Conservation (phyloP, 2,797 vertebrate species). For the Falco cherrug region DNA sequence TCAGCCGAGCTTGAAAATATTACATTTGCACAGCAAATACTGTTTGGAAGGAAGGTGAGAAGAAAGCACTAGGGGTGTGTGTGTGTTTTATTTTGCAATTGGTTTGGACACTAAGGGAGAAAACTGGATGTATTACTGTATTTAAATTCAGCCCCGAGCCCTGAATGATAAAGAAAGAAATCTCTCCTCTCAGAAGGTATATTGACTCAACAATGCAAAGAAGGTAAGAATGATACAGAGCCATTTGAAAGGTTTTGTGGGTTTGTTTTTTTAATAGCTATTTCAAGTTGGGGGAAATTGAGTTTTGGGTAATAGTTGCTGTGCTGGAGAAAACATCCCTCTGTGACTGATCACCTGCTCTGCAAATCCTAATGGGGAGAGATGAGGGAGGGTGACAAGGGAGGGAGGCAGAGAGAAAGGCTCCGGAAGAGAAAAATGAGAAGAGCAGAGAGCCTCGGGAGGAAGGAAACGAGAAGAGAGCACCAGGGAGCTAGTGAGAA, state of each 20-base stretch:
- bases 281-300: slow-evolving; percentile 51
- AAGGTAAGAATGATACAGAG: slow-evolving; percentile 45
- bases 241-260: slow-evolving; percentile 3
- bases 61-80: neutral
- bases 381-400: slow-evolving; percentile 34
- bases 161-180: slow-evolving; percentile 55
- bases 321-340: slow-evolving; percentile 30
- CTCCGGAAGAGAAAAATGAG: neutral
- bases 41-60: slow-evolving; percentile 37
- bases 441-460: neutral
- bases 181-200: slow-evolving; percentile 28
- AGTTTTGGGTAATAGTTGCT: slow-evolving; percentile 62
- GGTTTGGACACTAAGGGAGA: slow-evolving; percentile 60
- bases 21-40: slow-evolving; percentile 59
- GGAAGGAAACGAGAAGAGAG: slow-evolving; percentile 58
- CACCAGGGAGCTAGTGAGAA: neutral
- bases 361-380: slow-evolving; percentile 56
- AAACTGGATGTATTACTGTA: slow-evolving; percentile 59
- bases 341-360: slow-evolving; percentile 71
- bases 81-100: slow-evolving; percentile 60
- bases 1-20: slow-evolving; percentile 52
- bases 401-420: neutral
- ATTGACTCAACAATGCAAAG: slow-evolving; percentile 25
- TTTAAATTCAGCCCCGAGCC: slow-evolving; percentile 61
- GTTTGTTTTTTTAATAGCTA: neutral